phyloP scores from a whole-genome alignment of 2,797 vertebrate species.

The Pseudochromis fuscus region DNA sequence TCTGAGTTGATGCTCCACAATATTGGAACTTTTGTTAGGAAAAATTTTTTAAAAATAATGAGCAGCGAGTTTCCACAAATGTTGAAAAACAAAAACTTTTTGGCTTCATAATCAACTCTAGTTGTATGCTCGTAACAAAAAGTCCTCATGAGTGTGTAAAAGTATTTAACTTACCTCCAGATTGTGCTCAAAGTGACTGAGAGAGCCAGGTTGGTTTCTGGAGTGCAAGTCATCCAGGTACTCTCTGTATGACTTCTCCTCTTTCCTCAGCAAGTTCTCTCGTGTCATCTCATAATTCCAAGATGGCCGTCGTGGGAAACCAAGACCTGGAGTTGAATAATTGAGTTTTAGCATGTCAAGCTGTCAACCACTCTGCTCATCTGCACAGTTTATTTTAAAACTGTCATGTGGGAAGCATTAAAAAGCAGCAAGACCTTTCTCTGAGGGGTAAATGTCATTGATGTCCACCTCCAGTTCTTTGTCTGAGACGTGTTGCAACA shows the following conservation, averaged over 20 bases:
- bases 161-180: conserved; percentile 85
- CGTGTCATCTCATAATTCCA: conserved; percentile 94
- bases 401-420: conserved; percentile 32
- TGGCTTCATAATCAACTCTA: too few relatives aligned
- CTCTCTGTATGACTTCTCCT: conserved; percentile 90
- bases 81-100: not conserved
- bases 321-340: conserved; percentile 84
- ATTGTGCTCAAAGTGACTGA: conserved; percentile 97
- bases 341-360: conserved; percentile 54
- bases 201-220: conserved; percentile 85
- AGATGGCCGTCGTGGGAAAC: conserved; percentile 90
- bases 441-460: conserved; percentile 87
- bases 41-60: not conserved
- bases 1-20: not conserved
- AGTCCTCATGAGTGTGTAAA: not conserved
- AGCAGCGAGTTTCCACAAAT: not conserved
- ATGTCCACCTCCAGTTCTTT: conserved; percentile 90
- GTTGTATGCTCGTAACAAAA: too few relatives aligned
- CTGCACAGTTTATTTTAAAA: conserved; percentile 44
- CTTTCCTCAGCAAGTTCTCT: conserved; percentile 88
- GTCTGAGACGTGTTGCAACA: conserved; percentile 84
- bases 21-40: not conserved
- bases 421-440: conserved; percentile 77
- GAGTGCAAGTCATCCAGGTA: conserved; percentile 90
- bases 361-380: conserved; percentile 46